Conservation (phyloP, 1,140 invertebrate genomes). For the Drosophila albomicans region DNA sequence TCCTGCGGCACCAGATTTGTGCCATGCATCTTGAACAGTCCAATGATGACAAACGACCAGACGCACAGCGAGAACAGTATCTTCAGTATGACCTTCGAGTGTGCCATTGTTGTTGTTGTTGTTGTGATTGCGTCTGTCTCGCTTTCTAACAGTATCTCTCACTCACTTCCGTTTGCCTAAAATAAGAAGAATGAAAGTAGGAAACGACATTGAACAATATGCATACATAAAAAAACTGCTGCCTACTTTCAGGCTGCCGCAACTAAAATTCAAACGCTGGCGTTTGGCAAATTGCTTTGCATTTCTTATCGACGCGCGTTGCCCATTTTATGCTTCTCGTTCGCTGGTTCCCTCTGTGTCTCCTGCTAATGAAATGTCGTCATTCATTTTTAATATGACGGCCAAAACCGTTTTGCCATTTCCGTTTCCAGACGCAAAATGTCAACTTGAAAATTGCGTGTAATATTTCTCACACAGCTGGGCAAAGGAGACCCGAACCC, state of each 20-base stretch:
- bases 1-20: constrained; percentile 80
- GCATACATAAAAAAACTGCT: constrained; percentile 7
- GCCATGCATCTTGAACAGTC: constrained; percentile 83
- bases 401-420: constrained; percentile 40
- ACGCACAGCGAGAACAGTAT: constrained; percentile 83
- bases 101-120: constrained; percentile 72
- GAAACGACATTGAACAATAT: not conserved
- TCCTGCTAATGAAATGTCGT: constrained; percentile 41
- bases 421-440: constrained; percentile 48
- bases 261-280: constrained; percentile 16
- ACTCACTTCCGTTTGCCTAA: not conserved
- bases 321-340: not conserved
- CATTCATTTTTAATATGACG: constrained; percentile 64
- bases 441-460: constrained; percentile 56
- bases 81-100: constrained; percentile 82
- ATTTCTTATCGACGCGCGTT: constrained; percentile 39
- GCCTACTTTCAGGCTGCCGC: constrained; percentile 26
- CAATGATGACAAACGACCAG: constrained; percentile 84
- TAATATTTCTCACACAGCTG: constrained; percentile 58
- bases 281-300: constrained; percentile 44
- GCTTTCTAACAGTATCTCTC: not conserved
- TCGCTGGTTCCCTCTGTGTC: too few relatives aligned
- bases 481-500: not conserved
- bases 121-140: not conserved
- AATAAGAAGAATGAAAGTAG: not conserved